Evolutionary conservation across 1,140 invertebrate species (phyloP).

Genomic region (Drosophila saltans): DNA sequence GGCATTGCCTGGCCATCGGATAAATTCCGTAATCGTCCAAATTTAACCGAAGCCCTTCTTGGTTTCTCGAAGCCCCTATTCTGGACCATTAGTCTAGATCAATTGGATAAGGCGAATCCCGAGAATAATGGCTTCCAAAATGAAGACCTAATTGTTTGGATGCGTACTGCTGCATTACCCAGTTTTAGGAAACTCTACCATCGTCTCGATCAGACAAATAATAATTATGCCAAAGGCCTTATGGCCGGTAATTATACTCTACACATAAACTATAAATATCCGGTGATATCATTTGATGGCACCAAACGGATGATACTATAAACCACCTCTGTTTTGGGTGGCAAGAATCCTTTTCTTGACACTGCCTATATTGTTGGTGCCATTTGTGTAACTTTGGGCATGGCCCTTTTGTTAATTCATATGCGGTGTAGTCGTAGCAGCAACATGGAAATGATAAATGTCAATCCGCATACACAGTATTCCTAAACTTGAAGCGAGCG

Average conservation of each 20-base stretch:
- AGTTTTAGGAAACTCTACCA: conserved; percentile 98
- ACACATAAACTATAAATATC: conserved; percentile 92
- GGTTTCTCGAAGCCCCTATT: conserved; percentile 88
- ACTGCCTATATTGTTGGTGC: conserved; percentile 98
- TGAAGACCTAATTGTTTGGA: conserved; percentile 99
- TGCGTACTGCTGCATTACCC: conserved; percentile 97
- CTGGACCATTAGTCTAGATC: conserved; percentile 91
- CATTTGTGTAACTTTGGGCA: conserved; percentile 95
- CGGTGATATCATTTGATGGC: conserved; percentile 95
- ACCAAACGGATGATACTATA: conserved; percentile 97
- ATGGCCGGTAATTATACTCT: conserved; percentile 91
- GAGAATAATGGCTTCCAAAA: conserved; percentile 97
- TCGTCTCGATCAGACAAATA: conserved; percentile 88
- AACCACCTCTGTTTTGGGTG: conserved; percentile 98
- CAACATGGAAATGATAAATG: conserved; percentile 92
- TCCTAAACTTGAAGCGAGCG: conserved; percentile 79
- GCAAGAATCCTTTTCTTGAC: conserved; percentile 99
- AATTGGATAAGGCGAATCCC: conserved; percentile 89
- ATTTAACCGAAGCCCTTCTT: conserved; percentile 83
- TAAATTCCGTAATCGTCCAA: conserved; percentile 95
- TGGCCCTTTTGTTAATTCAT: conserved; percentile 97
- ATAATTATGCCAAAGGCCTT: conserved; percentile 87
- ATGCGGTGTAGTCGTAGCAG: conserved; percentile 92
- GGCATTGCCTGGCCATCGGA: conserved; percentile 99
- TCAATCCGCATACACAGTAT: conserved; percentile 90